Percentiles rank a stretch among this genome's conserved stretches.
These are phyloP conservation scores for Drosophila ochracea DNA, from an alignment of 2,888 invertebrate genomes.

Conservation along the genomic window DNA sequence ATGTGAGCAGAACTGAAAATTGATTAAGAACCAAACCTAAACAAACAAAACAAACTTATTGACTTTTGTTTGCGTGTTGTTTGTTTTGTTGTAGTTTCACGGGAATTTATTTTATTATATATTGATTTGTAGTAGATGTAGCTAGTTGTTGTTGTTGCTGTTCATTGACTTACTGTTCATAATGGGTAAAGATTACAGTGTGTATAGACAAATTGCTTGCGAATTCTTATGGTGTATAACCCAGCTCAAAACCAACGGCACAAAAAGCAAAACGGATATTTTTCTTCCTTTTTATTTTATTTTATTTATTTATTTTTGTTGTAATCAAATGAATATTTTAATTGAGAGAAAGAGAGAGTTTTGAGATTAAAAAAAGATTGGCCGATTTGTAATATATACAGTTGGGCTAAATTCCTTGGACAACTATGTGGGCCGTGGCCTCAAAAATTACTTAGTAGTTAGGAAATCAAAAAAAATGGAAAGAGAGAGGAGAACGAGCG, in stretches of 20 bases:
- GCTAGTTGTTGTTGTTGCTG: constrained; percentile 18
- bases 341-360: constrained; percentile 27
- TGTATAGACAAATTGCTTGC: constrained; percentile 18
- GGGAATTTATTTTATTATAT: constrained; percentile 9
- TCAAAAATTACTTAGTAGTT: constrained; percentile 29
- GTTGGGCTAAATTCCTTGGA: constrained; percentile 36
- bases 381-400: constrained; percentile 50
- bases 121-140: constrained; percentile 21
- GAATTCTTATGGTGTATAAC: constrained; percentile 57
- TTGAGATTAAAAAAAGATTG: constrained; percentile 16
- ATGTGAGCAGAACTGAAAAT: constrained; percentile 53
- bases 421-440: constrained; percentile 34
- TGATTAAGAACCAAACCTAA: constrained; percentile 55
- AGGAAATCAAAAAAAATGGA: constrained; percentile 33
- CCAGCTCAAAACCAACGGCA: constrained; percentile 82
- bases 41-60: constrained; percentile 62
- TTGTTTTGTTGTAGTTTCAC: constrained; percentile 34
- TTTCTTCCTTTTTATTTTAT: neutral
- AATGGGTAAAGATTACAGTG: constrained; percentile 21
- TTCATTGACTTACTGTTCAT: constrained; percentile 54
- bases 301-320: neutral
- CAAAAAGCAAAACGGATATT: constrained; percentile 74
- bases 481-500: constrained; percentile 34
- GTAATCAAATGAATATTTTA: constrained; percentile 39
- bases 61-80: constrained; percentile 61